Conservation (phyloP, 2,113 vertebrate species). For the Urocynchramus pylzowi region DNA sequence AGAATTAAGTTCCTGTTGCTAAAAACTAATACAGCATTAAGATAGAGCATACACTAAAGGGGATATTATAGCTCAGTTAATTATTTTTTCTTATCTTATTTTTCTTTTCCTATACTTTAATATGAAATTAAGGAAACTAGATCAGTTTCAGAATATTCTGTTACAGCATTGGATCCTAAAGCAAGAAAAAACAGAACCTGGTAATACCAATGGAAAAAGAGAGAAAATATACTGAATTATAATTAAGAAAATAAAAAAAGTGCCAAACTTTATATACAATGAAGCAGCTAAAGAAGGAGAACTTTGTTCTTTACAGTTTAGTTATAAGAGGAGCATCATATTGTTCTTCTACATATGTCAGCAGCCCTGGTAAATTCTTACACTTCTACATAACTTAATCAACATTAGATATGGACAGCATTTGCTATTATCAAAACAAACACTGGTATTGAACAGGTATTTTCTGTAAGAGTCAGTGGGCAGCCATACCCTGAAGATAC, state of each 20-base stretch:
- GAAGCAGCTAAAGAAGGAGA: background rate
- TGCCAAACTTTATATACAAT: background rate
- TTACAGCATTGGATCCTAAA: background rate
- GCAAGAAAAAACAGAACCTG: background rate
- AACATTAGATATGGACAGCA: background rate
- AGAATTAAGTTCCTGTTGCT: background rate
- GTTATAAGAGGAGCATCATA: background rate
- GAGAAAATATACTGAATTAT: background rate
- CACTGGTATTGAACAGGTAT: background rate
- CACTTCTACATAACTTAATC: background rate
- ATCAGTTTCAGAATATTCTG: background rate
- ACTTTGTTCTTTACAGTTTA: background rate
- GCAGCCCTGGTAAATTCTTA: background rate
- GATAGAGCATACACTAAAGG: background rate
- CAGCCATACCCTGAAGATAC: conserved; percentile 90
- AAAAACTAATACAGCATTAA: background rate
- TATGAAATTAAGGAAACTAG: background rate
- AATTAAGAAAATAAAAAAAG: background rate
- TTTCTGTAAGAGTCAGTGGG: background rate
- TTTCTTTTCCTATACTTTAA: background rate
- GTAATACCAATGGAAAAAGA: background rate
- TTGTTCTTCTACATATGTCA: background rate
- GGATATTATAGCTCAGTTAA: background rate
- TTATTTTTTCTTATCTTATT: background rate
- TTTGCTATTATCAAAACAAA: background rate